Conservation (phyloP, 2,797 vertebrate species). For the Paramormyrops hopkinsi region DNA sequence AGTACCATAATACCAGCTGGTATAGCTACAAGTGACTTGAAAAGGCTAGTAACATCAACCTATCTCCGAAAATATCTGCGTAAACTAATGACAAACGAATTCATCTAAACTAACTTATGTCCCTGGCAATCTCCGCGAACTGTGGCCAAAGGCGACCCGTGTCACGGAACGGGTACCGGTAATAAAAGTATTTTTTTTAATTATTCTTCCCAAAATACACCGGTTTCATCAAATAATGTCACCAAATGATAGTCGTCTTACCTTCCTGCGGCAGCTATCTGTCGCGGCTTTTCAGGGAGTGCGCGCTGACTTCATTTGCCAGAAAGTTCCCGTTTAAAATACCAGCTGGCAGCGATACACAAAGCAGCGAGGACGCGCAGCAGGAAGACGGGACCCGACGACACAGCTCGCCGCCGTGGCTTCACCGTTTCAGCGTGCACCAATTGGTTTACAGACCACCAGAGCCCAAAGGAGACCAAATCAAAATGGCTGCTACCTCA, state of each 20-base stretch:
- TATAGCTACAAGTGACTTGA: background rate
- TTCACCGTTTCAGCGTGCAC: constrained; percentile 1
- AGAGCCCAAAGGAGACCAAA: constrained; percentile 16
- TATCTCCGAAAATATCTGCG: background rate
- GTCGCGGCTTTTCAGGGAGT: constrained; percentile 1
- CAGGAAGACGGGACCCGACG: background rate
- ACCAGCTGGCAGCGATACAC: constrained; percentile 4
- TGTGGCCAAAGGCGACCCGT: background rate
- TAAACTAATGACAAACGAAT: background rate
- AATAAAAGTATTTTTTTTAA: background rate
- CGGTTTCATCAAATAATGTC: background rate
- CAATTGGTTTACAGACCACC: constrained; percentile 6
- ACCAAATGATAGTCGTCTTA: background rate
- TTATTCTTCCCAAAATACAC: background rate
- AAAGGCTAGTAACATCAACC: background rate
- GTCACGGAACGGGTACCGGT: background rate
- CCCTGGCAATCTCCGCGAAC: background rate
- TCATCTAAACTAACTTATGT: background rate
- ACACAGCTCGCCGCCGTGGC: background rate
- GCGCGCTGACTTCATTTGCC: background rate
- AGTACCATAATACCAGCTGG: background rate
- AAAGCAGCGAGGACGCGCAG: constrained; percentile 3
- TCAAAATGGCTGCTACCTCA: constrained; percentile 25
- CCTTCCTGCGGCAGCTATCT: background rate
- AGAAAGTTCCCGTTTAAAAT: constrained; percentile 4